Evolutionary conservation across 2,888 invertebrate genomes (phyloP), one percentile per base, ranked within the genome.

Genomic region (Operophtera brumata): DNA sequence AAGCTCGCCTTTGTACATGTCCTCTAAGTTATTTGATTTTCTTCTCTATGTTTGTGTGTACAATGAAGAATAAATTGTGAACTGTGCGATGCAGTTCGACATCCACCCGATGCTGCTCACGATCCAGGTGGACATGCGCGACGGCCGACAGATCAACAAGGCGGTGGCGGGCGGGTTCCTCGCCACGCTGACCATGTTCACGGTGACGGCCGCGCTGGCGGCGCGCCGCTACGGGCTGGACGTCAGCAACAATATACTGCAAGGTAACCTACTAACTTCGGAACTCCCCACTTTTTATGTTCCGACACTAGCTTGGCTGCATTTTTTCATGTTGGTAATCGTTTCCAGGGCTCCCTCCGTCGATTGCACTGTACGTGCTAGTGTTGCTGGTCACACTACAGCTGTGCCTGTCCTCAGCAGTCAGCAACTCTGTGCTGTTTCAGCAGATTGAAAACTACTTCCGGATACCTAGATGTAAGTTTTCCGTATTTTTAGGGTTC

Each of bases 51-150:
- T n/a, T n/a, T n/a, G n/a, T n/a, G n/a, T n/a, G n/a, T n/a, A n/a
- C n/a, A n/a, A n/a, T n/a, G n/a, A n/a, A n/a, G n/a, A n/a, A n/a
- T n/a, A n/a, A n/a, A n/a, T n/a, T n/a, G n/a, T n/a, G n/a, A n/a
- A n/a, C n/a, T n/a, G n/a, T n/a, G n/a, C n/a, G n/a, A n/a, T n/a
- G 89, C 90, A 93, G 91, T 96, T 95, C 67, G 96, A 96, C 75
- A 93, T 96, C 51, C 96, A 96, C 83, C 96, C 96, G 1, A 93
- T 94, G 72, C 91, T 98, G 70, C 92, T 97, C 62, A 97, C 97
- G 0, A 94, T 98, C 45, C 97, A 97, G 86, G 95, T 97, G 60
- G 97, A 98, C 78, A 98, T 98, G 97, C 92, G 92, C 59, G 92
- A 95, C 59, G 95, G 95, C 61, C 84, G 91, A 1, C 92, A 94